A percentile compares a stretch with the other conserved stretches of the same genome.
phyloP scores from a whole-genome alignment of 2,888 invertebrate genomes.

The Apotomis capreana region DNA sequence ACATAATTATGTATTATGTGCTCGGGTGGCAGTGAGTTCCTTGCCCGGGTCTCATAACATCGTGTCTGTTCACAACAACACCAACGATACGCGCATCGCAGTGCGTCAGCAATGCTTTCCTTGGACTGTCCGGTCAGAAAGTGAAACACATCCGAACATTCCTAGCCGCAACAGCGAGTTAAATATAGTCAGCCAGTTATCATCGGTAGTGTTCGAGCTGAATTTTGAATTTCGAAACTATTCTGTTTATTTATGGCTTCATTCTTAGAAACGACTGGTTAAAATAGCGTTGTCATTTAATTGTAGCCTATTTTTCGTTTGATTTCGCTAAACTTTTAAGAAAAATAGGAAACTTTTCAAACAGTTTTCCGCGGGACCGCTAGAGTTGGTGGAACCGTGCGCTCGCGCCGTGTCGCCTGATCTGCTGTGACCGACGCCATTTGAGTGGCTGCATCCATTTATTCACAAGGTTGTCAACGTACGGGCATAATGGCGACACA shows the following conservation, averaged over 20 bases:
- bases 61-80: neutral
- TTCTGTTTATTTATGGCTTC: slow-evolving; percentile 51
- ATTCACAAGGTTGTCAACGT: slow-evolving; percentile 28
- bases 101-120: slow-evolving; percentile 38
- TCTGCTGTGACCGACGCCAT: slow-evolving; percentile 11
- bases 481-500: slow-evolving; percentile 20
- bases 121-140: slow-evolving; percentile 44
- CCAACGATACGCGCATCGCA: neutral
- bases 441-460: slow-evolving; percentile 25
- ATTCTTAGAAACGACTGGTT: slow-evolving; percentile 32
- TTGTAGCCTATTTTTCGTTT: slow-evolving; percentile 1
- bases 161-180: slow-evolving; percentile 49
- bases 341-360: no score
- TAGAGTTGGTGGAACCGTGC: neutral
- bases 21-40: neutral
- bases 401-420: neutral
- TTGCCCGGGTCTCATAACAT: neutral
- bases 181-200: slow-evolving; percentile 48
- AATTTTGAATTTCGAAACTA: slow-evolving; percentile 51
- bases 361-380: neutral
- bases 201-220: slow-evolving; percentile 46
- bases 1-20: neutral
- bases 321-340: neutral
- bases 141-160: slow-evolving; percentile 48
- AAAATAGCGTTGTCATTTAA: slow-evolving; percentile 10